Evolutionary conservation across 2,113 vertebrate genomes (phyloP), one percentile per base, ranked within the genome.

Genomic region (Cyprinus carpio): DNA sequence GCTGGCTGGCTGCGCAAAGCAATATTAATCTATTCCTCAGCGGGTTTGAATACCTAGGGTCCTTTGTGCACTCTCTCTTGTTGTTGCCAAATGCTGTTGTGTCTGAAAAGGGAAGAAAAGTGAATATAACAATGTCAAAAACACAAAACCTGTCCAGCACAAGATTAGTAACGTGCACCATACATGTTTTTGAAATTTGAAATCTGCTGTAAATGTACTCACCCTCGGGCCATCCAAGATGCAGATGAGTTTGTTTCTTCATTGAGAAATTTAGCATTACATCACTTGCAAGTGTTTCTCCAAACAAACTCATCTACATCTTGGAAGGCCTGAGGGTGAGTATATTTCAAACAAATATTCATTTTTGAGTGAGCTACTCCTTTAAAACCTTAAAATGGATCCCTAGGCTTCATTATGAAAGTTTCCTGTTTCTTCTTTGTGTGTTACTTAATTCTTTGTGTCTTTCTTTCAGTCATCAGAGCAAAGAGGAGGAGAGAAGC

Each of bases 401-500:
- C 64, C 23, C 29, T 69, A 69, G 65, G 16, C 31, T 37, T 71
- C 31, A 75, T 16, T 37, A 23, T 60, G 46, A 37, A 34, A 27
- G 8, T 37, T 49, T 65, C 8, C n/a, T 11, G n/a, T 64, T 64
- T 64, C 13, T 80, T 65, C 18, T 67, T 64, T 65, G 56, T 23
- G 8, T 23, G 20, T 58, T 20, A 0, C 20, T 4, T n/a, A n/a
- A 9, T 58, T 58, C 2, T 58, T 58, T n/a, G 54, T 20, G 56
- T 58, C 49, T 74, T 20, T 69, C 34, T 81, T 85, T 72, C 92
- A 97, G 97, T 87, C 6, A 0, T 54, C 92, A 62, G 96, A 96
- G 89, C 94, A 96, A 91, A 95, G 90, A 89, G 95, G 93, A 91
- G 96, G 96, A 85, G 96, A 97, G 86, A 92, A 88, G 87, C 95